Percentiles rank a stretch among this genome's conserved stretches.
Evolutionary conservation across 2,113 vertebrate genomes (phyloP).

Genomic region (Nycticebus coucang): DNA sequence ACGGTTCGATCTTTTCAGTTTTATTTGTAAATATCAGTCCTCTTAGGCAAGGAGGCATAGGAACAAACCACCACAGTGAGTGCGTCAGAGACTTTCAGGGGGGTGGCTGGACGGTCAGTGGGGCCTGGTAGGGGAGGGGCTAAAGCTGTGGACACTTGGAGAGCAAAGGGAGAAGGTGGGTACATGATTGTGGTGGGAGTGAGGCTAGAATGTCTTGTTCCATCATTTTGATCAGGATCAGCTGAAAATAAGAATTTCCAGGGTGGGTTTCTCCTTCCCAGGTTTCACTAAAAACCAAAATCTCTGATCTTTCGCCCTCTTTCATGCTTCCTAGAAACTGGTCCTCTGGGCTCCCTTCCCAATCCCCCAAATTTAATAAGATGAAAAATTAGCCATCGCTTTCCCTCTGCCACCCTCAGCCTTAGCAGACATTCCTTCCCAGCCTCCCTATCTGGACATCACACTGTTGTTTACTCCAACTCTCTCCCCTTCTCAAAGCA

Average conservation of each 20-base stretch:
- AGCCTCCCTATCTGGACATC: neutral
- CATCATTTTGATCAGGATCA: conserved; percentile 21
- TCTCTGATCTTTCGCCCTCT: neutral
- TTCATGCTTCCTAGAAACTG: conserved; percentile 22
- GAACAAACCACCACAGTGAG: neutral
- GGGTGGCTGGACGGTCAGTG: neutral
- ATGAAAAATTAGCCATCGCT: neutral
- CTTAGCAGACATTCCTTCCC: neutral
- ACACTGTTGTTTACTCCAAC: conserved; percentile 15
- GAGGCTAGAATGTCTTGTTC: neutral
- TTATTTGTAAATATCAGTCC: conserved; percentile 11
- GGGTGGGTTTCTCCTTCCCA: neutral
- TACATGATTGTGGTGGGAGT: neutral
- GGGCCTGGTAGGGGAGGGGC: neutral
- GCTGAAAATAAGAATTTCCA: conserved; percentile 42
- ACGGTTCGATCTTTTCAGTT: neutral
- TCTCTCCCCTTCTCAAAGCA: neutral
- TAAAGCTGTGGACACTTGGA: neutral
- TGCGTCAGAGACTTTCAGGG: neutral
- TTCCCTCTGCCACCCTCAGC: neutral
- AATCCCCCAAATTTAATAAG: neutral
- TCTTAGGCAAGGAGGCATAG: neutral
- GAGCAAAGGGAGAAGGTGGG: conserved; percentile 7
- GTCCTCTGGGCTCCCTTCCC: neutral
- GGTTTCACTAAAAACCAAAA: conserved; percentile 43